phyloP scores from a whole-genome alignment of 2,888 invertebrate genomes.

The Psococerastis gibbosa region DNA sequence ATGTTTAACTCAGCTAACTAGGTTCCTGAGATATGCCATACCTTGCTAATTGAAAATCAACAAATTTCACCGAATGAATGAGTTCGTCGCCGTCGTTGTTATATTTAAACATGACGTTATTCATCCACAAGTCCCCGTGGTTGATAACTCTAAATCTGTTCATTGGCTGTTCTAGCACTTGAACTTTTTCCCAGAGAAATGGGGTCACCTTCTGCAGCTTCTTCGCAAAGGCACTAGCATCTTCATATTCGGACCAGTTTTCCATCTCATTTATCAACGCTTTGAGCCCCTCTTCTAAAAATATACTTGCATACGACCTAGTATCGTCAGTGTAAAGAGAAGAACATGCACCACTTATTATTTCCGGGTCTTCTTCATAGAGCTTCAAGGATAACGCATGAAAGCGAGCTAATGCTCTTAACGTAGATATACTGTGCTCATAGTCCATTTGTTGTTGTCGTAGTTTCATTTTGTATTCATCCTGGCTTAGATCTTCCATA shows the following conservation, averaged over 20 bases:
- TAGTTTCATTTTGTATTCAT: not conserved
- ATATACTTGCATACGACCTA: no score
- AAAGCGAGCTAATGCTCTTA: not conserved
- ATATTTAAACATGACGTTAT: not conserved
- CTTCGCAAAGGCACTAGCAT: no score
- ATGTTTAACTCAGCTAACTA: no score
- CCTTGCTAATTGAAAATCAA: not conserved
- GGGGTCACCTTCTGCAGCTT: no score
- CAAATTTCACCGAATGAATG: not conserved
- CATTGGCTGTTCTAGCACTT: no score
- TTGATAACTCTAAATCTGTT: not conserved
- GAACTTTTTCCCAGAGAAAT: no score
- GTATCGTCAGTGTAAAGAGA: not conserved
- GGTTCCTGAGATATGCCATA: no score
- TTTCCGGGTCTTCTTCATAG: not conserved
- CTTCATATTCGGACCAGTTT: no score
- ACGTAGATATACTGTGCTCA: not conserved
- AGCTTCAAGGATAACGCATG: not conserved
- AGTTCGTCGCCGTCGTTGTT: not conserved
- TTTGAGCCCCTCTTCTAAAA: no score
- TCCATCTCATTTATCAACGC: no score
- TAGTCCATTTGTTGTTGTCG: not conserved
- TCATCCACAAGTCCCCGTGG: slow-evolving; percentile 2
- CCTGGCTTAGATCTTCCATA: not conserved
- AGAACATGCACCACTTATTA: not conserved